These are phyloP conservation scores for Lepidochitona cinerea DNA, from an alignment of 2,888 invertebrate genomes.

Conservation along the genomic window DNA sequence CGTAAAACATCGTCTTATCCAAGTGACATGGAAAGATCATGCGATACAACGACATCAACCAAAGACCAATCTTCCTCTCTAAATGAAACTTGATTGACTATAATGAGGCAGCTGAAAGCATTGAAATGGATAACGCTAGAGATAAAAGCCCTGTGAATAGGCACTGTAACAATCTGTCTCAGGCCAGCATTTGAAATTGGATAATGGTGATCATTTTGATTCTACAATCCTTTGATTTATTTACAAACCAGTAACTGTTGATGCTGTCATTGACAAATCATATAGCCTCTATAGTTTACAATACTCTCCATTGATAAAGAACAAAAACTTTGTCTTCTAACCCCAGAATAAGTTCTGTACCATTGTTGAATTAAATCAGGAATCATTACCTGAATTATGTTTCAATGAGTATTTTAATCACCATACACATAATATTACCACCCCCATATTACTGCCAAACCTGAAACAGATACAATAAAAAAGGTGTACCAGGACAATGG, in stretches of 20 bases:
- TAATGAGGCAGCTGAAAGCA: constrained; percentile 4
- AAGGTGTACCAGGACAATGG: too few species aligned
- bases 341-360: too few species aligned
- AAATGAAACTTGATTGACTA: constrained; percentile 6
- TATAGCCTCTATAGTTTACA: too few species aligned
- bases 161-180: not conserved
- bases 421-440: too few species aligned
- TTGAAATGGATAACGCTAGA: constrained; percentile 7
- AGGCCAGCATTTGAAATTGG: not conserved
- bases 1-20: not conserved
- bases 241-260: constrained; percentile 1
- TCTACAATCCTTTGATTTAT: constrained; percentile 6
- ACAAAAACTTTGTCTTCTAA: too few species aligned
- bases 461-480: too few species aligned
- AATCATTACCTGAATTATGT: too few species aligned
- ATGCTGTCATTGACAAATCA: not conserved
- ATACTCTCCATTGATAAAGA: too few species aligned
- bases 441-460: too few species aligned
- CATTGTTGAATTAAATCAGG: too few species aligned
- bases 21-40: not conserved
- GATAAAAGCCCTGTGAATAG: not conserved
- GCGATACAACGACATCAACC: not conserved
- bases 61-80: not conserved
- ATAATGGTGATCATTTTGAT: constrained; percentile 5
- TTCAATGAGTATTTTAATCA: too few species aligned